These are phyloP conservation scores for Athene cunicularia DNA, from an alignment of 2,113 vertebrate genomes.

Conservation along the genomic window DNA sequence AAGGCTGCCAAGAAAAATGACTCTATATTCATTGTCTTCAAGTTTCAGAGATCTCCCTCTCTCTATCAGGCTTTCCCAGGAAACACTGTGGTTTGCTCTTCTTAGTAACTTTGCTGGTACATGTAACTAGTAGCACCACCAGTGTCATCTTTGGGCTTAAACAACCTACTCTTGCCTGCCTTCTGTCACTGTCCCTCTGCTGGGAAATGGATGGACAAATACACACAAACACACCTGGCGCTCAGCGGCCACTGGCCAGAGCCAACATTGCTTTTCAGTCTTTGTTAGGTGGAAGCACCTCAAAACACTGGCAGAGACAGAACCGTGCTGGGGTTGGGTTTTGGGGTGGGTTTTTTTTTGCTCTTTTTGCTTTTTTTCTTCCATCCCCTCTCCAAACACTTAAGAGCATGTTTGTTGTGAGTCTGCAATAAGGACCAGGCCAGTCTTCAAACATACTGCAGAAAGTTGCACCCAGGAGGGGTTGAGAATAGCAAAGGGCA, in stretches of 20 bases:
- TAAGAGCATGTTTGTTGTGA: background rate
- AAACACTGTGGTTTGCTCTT: background rate
- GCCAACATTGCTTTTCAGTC: background rate
- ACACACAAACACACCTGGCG: background rate
- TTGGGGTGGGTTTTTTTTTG: too few species aligned
- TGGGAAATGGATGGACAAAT: background rate
- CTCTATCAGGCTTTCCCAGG: background rate
- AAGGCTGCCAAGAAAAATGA: conserved; percentile 53
- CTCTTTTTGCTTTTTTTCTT: background rate
- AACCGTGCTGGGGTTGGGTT: background rate
- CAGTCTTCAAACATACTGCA: background rate
- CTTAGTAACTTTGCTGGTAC: background rate
- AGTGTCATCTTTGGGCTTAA: background rate
- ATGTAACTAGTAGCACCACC: background rate
- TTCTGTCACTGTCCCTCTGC: background rate
- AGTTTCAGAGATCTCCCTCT: conserved; percentile 17
- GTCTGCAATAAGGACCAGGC: background rate
- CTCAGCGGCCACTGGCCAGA: background rate
- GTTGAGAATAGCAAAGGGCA: background rate
- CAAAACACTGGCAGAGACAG: background rate
- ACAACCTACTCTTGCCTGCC: background rate
- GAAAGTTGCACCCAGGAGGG: background rate
- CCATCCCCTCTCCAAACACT: background rate
- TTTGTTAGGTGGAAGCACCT: background rate
- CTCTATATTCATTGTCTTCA: conserved; percentile 33